Evolutionary conservation across 2,797 vertebrate species (phyloP).

Genomic region (Psittacula derbiana): DNA sequence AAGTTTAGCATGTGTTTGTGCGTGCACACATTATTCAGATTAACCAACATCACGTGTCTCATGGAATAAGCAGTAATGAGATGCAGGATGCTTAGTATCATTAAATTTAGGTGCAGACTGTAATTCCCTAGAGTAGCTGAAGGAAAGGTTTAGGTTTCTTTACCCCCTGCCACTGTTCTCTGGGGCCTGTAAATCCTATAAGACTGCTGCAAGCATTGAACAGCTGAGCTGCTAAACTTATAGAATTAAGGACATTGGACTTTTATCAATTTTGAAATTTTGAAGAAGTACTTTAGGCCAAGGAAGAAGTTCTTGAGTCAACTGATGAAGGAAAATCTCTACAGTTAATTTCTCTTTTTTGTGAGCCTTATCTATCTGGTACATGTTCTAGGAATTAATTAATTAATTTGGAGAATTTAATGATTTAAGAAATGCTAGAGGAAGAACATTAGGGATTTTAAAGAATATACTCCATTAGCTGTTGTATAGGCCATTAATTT

Average conservation of each 20-base stretch:
- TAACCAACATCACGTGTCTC: neutral
- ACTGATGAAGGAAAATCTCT: neutral
- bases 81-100: neutral
- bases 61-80: neutral
- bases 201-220: neutral
- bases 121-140: neutral
- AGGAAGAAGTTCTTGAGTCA: neutral
- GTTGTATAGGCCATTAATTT: constrained; percentile 2
- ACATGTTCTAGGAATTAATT: neutral
- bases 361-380: neutral
- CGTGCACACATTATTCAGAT: neutral
- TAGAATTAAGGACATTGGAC: neutral
- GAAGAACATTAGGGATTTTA: neutral
- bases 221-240: neutral
- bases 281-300: neutral
- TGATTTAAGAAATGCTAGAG: neutral
- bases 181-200: neutral
- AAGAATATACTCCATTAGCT: neutral
- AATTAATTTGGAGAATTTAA: neutral
- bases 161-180: neutral
- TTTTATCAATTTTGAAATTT: neutral
- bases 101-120: neutral
- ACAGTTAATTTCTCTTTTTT: neutral
- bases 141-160: neutral
- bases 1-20: neutral